A percentile compares a stretch with the other conserved stretches of the same genome.
Conservation (phyloP, 92 coral and sea anemone genomes). For the Epizoanthus stellaris region DNA sequence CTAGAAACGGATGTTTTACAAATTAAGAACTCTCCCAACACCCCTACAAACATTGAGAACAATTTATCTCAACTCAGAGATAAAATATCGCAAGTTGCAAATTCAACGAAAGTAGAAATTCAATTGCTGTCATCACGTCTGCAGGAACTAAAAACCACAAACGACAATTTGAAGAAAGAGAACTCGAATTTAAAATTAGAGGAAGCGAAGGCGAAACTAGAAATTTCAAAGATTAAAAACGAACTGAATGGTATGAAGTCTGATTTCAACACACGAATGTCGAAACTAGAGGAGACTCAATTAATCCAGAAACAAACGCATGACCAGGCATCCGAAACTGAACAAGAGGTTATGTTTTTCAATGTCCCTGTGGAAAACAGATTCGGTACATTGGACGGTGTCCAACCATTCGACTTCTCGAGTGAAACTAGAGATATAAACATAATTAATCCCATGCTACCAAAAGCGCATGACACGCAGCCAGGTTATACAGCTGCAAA, state of each 20-base stretch:
- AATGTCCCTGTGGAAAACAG: conserved; percentile 18
- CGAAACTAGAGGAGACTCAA: conserved; percentile 5
- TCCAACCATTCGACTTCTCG: neutral
- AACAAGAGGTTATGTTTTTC: neutral
- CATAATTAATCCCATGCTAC: neutral
- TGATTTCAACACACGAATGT: neutral
- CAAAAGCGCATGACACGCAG: neutral
- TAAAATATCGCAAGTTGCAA: conserved; percentile 28
- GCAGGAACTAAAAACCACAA: conserved; percentile 12
- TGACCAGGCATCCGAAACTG: conserved; percentile 11
- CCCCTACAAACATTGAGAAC: conserved; percentile 6
- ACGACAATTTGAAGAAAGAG: conserved; percentile 3
- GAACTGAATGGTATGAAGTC: conserved; percentile 16
- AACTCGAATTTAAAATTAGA: conserved; percentile 12
- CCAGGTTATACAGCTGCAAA: conserved; percentile 7
- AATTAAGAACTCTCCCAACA: conserved; percentile 9
- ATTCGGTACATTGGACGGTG: conserved; percentile 9
- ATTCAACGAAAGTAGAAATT: conserved; percentile 19
- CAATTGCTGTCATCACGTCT: conserved; percentile 8
- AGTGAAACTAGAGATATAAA: neutral
- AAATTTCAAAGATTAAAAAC: neutral
- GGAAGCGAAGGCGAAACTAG: neutral
- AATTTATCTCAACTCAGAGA: conserved; percentile 20
- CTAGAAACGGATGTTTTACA: conserved; percentile 18
- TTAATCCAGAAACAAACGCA: conserved; percentile 3